These are phyloP conservation scores for Rhagium mordax DNA, from an alignment of 2,888 invertebrate genomes.

Conservation along the genomic window DNA sequence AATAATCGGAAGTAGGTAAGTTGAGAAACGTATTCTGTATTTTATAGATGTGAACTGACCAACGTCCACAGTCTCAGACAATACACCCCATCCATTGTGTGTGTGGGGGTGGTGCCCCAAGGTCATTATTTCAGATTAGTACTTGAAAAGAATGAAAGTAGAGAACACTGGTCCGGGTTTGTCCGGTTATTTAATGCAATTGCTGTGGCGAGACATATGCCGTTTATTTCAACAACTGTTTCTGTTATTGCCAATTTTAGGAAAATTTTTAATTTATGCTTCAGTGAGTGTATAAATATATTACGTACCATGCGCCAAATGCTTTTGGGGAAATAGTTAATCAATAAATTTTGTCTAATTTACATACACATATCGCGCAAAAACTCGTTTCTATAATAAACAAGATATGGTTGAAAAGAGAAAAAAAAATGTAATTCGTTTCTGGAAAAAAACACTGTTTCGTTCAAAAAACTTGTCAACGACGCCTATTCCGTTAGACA, in stretches of 20 bases:
- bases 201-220: constrained; percentile 26
- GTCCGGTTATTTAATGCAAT: constrained; percentile 29
- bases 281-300: too few species aligned
- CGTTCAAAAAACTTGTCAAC: too few species aligned
- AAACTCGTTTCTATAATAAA: too few species aligned
- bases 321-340: too few species aligned
- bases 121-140: constrained; percentile 59
- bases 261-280: not conserved
- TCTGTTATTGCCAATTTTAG: constrained; percentile 23
- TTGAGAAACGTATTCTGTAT: constrained; percentile 38
- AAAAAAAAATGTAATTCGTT: too few species aligned
- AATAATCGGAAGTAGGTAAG: constrained; percentile 48
- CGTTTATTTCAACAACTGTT: constrained; percentile 29
- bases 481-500: too few species aligned
- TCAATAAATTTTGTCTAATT: too few species aligned
- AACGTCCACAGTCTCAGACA: constrained; percentile 46
- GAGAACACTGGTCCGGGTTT: constrained; percentile 21
- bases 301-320: too few species aligned
- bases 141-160: constrained; percentile 50
- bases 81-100: constrained; percentile 48
- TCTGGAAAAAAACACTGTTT: too few species aligned
- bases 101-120: constrained; percentile 54
- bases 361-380: too few species aligned
- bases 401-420: too few species aligned
- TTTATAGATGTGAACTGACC: constrained; percentile 49